A percentile compares a stretch with the other conserved stretches of the same genome.
Conservation (phyloP, 2,113 vertebrate genomes). For the Sinocyclocheilus anophthalmus region DNA sequence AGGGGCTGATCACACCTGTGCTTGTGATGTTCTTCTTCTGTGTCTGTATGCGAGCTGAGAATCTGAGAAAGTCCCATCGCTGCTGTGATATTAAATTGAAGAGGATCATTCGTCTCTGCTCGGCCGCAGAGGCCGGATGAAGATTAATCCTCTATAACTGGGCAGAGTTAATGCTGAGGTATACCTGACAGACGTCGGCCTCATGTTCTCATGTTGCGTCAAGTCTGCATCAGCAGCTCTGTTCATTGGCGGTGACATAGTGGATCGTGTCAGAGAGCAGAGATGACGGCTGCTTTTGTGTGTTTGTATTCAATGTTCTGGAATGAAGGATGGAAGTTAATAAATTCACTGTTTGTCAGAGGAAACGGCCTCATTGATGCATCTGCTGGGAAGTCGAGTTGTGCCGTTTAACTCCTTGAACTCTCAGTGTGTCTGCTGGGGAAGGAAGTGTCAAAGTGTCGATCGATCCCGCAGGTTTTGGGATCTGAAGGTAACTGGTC, state of each 20-base stretch:
- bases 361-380: background rate
- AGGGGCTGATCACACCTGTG: background rate
- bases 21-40: background rate
- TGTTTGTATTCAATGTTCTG: background rate
- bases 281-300: background rate
- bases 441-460: too few species aligned
- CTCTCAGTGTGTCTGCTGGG: background rate
- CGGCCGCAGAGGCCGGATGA: background rate
- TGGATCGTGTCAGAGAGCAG: background rate
- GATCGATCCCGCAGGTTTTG: background rate
- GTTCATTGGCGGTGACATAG: background rate
- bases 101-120: background rate
- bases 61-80: background rate
- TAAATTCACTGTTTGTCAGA: background rate
- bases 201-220: background rate
- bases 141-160: background rate
- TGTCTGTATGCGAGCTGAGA: background rate
- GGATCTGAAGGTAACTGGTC: background rate
- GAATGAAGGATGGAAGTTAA: background rate
- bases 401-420: background rate
- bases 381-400: background rate
- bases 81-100: background rate
- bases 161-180: background rate
- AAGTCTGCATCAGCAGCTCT: background rate
- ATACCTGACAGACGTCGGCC: background rate